Conservation (phyloP, 2,888 invertebrate genomes). For the Laspeyria flexula region DNA sequence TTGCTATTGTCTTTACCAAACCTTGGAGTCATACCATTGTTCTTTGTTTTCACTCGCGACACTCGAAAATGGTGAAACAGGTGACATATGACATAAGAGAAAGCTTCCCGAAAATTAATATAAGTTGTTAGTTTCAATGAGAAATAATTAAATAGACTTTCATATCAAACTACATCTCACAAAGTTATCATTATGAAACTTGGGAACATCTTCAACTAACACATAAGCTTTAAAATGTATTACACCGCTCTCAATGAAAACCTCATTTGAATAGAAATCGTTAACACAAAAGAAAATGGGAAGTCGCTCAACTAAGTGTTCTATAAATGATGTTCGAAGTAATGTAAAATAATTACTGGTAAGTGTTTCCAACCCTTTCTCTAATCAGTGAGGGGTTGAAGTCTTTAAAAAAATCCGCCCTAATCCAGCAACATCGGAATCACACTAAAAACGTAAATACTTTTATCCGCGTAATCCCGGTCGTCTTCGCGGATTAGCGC, state of each 20-base stretch:
- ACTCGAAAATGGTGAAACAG: constrained; percentile 21
- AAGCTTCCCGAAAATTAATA: constrained; percentile 59
- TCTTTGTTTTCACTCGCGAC: constrained; percentile 7
- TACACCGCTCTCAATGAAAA: constrained; percentile 26
- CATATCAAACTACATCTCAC: constrained; percentile 35
- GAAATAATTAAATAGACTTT: constrained; percentile 51
- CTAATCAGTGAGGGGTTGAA: constrained; percentile 72
- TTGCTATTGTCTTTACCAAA: not conserved
- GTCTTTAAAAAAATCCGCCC: constrained; percentile 78
- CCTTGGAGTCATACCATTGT: constrained; percentile 1
- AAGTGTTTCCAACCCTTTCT: constrained; percentile 80
- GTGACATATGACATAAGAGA: constrained; percentile 39
- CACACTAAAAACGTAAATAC: constrained; percentile 82
- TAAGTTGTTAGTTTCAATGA: constrained; percentile 53
- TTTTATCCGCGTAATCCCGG: constrained; percentile 79
- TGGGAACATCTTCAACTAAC: constrained; percentile 12
- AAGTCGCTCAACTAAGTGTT: constrained; percentile 53
- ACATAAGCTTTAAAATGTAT: constrained; percentile 18
- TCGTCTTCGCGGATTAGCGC: constrained; percentile 84
- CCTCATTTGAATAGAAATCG: constrained; percentile 46
- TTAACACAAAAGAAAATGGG: constrained; percentile 50
- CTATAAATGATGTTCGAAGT: constrained; percentile 63
- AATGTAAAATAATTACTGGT: constrained; percentile 80
- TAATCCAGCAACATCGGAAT: constrained; percentile 78
- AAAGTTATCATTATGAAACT: constrained; percentile 15